Conservation (phyloP, 2,797 vertebrate genomes). For the Natrix natrix region DNA sequence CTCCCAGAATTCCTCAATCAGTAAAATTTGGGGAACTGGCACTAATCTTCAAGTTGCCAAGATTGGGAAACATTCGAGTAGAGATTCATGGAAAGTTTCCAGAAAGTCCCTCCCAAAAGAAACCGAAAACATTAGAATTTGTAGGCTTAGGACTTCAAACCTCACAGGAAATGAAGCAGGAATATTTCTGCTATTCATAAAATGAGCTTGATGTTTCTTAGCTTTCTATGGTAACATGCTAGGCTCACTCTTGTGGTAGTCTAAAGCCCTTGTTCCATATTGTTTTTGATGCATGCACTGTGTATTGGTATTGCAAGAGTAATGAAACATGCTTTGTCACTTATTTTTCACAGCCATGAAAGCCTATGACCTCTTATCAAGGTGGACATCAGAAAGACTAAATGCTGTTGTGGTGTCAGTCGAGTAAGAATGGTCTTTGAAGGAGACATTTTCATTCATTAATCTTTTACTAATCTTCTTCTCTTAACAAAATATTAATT, state of each 20-base stretch:
- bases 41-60: background rate
- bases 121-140: fast-evolving
- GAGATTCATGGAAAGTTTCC: background rate
- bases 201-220: background rate
- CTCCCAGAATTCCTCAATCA: background rate
- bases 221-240: background rate
- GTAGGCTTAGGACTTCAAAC: background rate
- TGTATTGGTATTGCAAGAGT: fast-evolving
- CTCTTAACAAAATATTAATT: background rate
- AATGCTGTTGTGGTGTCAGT: slow-evolving; percentile 85
- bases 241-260: background rate
- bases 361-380: slow-evolving; percentile 57
- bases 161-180: background rate
- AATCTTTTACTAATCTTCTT: background rate
- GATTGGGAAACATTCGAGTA: background rate
- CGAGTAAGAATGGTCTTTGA: slow-evolving; percentile 77
- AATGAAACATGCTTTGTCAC: background rate
- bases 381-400: slow-evolving; percentile 69
- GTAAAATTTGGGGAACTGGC: background rate
- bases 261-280: background rate
- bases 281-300: background rate
- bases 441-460: background rate
- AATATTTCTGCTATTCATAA: background rate
- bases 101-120: background rate
- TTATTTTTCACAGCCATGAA: slow-evolving; percentile 71